A percentile compares a stretch with the other conserved stretches of the same genome.
Conservation (phyloP, 37 sponge, comb jelly and placozoan species). For the Amphimedon queenslandica region DNA sequence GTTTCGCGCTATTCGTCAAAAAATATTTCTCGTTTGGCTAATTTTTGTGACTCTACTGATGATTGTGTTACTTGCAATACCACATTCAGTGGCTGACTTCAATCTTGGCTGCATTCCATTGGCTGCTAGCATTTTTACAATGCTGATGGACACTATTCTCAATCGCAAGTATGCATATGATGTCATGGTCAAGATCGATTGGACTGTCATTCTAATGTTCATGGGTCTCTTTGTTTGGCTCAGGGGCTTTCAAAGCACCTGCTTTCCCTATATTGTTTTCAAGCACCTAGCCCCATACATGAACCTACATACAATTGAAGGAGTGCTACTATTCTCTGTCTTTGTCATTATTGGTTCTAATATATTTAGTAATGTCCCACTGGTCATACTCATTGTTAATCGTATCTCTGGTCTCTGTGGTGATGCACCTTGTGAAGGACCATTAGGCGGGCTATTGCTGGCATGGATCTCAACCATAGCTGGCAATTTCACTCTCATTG, state of each 20-base stretch:
- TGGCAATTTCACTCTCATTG: constrained; percentile 86
- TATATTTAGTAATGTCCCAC: constrained; percentile 81
- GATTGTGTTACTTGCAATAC: constrained; percentile 53
- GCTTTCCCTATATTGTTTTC: constrained; percentile 51
- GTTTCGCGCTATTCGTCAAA: constrained; percentile 39
- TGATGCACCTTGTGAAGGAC: constrained; percentile 17
- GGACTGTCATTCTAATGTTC: constrained; percentile 86
- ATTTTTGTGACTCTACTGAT: constrained; percentile 35
- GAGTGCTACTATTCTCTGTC: constrained; percentile 61
- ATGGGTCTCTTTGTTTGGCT: constrained; percentile 86
- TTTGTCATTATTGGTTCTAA: constrained; percentile 78
- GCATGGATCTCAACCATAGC: constrained; percentile 86
- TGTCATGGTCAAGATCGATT: constrained; percentile 77
- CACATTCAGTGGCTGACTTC: constrained; percentile 46
- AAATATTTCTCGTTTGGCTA: constrained; percentile 45
- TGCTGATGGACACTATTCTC: constrained; percentile 66
- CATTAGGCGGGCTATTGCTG: constrained; percentile 55
- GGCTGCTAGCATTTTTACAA: constrained; percentile 55
- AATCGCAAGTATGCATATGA: constrained; percentile 56
- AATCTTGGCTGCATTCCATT: constrained; percentile 79
- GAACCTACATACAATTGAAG: constrained; percentile 46
- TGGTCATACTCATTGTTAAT: constrained; percentile 67
- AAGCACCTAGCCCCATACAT: constrained; percentile 28
- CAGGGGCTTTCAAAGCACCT: constrained; percentile 70
- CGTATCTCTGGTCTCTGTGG: constrained; percentile 42